These are phyloP conservation scores for Oenanthe oenanthe DNA, from an alignment of 2,113 vertebrate species.

Conservation along the genomic window DNA sequence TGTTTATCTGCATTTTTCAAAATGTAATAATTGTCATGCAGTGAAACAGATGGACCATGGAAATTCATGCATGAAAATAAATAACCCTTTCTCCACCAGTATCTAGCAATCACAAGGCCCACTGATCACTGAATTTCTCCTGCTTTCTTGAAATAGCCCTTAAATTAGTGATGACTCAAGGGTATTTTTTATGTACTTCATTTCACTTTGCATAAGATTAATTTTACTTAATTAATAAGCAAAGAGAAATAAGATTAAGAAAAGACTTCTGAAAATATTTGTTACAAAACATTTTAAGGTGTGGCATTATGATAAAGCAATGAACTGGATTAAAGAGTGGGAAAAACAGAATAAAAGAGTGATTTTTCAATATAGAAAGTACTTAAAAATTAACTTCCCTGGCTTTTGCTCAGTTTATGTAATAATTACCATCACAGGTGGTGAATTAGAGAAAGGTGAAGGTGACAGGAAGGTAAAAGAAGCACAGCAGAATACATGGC, in stretches of 20 bases:
- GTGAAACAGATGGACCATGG: neutral
- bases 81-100: neutral
- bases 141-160: neutral
- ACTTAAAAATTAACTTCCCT: neutral
- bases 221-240: neutral
- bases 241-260: neutral
- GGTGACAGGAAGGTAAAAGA: neutral
- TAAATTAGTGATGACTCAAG: neutral
- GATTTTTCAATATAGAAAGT: neutral
- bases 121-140: neutral
- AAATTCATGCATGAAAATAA: neutral
- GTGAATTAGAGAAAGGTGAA: neutral
- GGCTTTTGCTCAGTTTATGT: neutral
- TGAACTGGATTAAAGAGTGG: neutral
- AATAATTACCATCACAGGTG: neutral
- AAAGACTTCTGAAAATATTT: neutral
- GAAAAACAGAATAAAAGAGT: neutral
- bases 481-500: accelerated
- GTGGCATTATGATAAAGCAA: neutral
- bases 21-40: neutral
- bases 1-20: neutral
- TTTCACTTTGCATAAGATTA: neutral
- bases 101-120: neutral
- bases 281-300: neutral
- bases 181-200: neutral